These are phyloP conservation scores for Melanostoma mellinum DNA, from an alignment of 2,888 invertebrate species.

Conservation along the genomic window DNA sequence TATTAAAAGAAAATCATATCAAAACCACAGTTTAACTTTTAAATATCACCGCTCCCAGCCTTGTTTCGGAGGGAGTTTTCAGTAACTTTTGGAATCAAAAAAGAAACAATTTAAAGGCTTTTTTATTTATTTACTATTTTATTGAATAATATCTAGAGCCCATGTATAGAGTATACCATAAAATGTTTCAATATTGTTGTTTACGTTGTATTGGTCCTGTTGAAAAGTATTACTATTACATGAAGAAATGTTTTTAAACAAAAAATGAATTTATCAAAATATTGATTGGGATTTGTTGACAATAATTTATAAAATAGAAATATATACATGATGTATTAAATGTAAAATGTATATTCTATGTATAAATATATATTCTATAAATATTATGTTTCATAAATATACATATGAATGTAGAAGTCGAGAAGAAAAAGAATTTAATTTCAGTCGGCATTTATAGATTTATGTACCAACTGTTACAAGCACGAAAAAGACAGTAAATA, in stretches of 20 bases:
- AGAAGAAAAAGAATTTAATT: no score
- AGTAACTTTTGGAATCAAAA: background rate
- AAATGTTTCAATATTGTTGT: conserved; percentile 2
- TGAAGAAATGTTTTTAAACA: conserved; percentile 26
- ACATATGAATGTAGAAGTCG: no score
- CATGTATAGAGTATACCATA: background rate
- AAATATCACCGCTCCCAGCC: no score
- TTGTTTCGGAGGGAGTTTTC: no score
- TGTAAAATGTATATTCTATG: conserved; percentile 38
- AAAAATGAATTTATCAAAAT: conserved; percentile 56
- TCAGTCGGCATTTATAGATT: no score
- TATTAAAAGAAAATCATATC: no score
- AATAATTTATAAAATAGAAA: conserved; percentile 58
- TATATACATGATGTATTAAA: conserved; percentile 44
- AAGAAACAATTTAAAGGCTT: background rate
- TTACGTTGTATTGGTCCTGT: conserved; percentile 22
- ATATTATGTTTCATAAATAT: conserved; percentile 8
- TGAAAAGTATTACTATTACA: conserved; percentile 11
- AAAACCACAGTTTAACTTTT: no score
- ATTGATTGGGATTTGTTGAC: conserved; percentile 60
- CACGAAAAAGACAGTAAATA: no score
- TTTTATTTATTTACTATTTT: background rate
- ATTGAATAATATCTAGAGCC: background rate
- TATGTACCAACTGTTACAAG: no score
- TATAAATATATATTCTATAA: conserved; percentile 30